Base-by-base conservation (phyloP, 2,888 invertebrate genomes). In the Luperina testacea region DNA sequence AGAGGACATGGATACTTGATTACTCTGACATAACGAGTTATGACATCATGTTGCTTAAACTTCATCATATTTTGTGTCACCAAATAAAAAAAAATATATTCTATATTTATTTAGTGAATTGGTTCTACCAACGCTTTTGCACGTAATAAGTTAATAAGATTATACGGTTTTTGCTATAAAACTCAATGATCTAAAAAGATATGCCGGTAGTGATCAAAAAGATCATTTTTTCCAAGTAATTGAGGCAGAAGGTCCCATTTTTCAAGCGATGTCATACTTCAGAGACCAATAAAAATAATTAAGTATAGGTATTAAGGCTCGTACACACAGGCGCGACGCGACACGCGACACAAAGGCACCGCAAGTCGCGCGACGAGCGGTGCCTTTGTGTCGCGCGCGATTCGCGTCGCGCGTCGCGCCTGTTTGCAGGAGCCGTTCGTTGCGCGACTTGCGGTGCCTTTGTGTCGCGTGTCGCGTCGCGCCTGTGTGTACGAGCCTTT, bases 41-140 rank as follows among this genome's bases (percentile, higher is more conserved):
- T 81, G 85, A 81, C 85, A 83, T 81, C 86, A 76, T 69, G 27
- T 72, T 42, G 53, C 1, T 57, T 57, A 9, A 2, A 57, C 15
- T 70, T 17, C 24, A 59, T 32, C 53, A 65, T 45, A 70, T 53
- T 72, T 79, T 65, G 69, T 32, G 32, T 32, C 1, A 32, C 32
- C 32, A 32, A 32, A 32, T 32, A 32, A 32, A 32, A 32, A 32
- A 32, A 32, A 32, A 32, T n/a, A n/a, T n/a, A 32, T 32, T 32
- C 45, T 53, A 27, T 20, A 5, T 51, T 63, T 32, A 38, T 45
- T 8, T 27, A 11, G 27, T n/a, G 45, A 32, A n/a, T 59, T 9
- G 4, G 13, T 32, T 77, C 32, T 48, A 9, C 1, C 38, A 27
- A 11, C 11, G 20, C 13, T 45, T 17, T 48, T 20, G 7, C 13